Percentiles rank a stretch among this genome's conserved stretches.
phyloP scores from a whole-genome alignment of 2,113 vertebrate genomes.

The Syrmaticus mikado region DNA sequence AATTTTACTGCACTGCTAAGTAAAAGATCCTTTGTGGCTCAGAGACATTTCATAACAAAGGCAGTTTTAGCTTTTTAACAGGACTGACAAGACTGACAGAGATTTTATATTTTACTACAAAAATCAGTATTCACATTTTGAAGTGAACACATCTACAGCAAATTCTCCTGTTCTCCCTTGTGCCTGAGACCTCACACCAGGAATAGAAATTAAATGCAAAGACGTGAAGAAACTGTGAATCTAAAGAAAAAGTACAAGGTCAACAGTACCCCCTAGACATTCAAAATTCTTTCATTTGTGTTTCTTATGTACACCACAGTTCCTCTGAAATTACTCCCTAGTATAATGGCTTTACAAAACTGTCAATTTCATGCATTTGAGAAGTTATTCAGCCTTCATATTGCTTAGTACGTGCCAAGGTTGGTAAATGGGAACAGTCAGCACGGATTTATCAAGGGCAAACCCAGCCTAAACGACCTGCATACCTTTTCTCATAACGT shows the following conservation, averaged over 20 bases:
- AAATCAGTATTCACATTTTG: background rate
- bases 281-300: conserved; percentile 6
- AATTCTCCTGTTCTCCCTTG: background rate
- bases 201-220: conserved; percentile 24
- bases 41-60: background rate
- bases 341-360: conserved; percentile 6
- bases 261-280: background rate
- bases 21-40: background rate
- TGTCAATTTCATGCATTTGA: background rate
- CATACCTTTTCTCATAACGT: background rate
- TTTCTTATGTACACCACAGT: background rate
- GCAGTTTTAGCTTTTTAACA: background rate
- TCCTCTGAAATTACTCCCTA: background rate
- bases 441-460: background rate
- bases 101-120: background rate
- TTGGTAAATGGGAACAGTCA: background rate
- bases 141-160: background rate
- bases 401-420: background rate
- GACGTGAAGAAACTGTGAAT: background rate
- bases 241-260: background rate
- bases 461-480: background rate
- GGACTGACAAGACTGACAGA: background rate
- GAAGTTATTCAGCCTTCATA: conserved; percentile 5
- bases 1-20: background rate
- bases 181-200: background rate